phyloP scores from a whole-genome alignment of 2,888 invertebrate genomes.

The Saturnia japonica region DNA sequence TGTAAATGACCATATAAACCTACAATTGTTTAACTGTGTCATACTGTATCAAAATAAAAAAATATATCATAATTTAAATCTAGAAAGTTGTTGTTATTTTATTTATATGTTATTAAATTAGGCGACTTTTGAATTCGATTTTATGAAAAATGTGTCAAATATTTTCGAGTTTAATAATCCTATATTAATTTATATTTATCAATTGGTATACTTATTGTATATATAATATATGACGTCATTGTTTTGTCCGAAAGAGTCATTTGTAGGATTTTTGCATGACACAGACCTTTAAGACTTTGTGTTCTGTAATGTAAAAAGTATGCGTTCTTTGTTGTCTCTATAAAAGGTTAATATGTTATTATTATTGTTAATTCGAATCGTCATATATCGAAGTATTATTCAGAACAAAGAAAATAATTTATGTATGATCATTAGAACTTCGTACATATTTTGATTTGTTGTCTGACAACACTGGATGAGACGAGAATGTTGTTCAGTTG shows the following conservation, averaged over 20 bases:
- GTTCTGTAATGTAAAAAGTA: neutral
- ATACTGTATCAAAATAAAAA: neutral
- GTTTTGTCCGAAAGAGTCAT: neutral
- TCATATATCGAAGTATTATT: neutral
- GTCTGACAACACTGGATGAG: too few relatives aligned
- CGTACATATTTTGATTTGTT: neutral
- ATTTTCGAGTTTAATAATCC: neutral
- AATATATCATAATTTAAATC: neutral
- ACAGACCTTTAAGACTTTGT: slow-evolving; percentile 4
- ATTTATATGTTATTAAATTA: neutral
- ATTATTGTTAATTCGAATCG: neutral
- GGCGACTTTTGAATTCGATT: neutral
- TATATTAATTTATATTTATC: neutral
- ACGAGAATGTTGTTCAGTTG: too few relatives aligned
- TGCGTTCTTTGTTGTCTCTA: neutral
- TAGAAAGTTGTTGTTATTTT: neutral
- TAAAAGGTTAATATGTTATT: neutral
- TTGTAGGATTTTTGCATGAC: slow-evolving; percentile 5
- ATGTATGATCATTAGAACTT: neutral
- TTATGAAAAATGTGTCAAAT: neutral
- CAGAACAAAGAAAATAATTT: neutral
- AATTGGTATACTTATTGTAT: neutral
- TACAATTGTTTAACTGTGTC: slow-evolving; percentile 2
- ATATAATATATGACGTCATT: neutral
- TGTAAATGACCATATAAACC: neutral